Evolutionary conservation across 2,888 invertebrate genomes (phyloP), one percentile per base, ranked within the genome.

Genomic region (Pterostichus madidus): DNA sequence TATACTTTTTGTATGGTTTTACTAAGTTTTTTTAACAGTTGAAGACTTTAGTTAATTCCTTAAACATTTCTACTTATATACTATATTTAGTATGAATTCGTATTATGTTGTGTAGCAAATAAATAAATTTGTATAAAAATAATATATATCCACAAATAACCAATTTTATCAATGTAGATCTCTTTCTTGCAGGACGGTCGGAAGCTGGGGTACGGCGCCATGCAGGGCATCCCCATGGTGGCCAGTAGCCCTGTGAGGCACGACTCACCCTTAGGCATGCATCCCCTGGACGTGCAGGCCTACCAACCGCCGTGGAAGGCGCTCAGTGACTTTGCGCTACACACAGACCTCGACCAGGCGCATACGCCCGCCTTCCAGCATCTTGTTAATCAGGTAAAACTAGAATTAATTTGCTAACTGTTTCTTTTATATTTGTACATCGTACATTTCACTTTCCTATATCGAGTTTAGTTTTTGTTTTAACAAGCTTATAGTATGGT

Each of bases 261-360:
- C 91, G 97, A 97, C 90, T 96, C 96, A 83, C 96, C 96, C 0
- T 92, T 96, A 83, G 95, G 97, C 83, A 94, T 96, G 89, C 96
- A 96, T 88, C 95, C 96, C 49, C 92, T 98, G 83, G 98, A 99
- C 91, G 95, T 96, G 44, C 94, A 95, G 87, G 97, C 98, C 85
- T 99, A 98, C 92, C 98, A 98, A 91, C 98, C 98, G 80, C 98
- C 97, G 53, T 99, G 98, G 99, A 98, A 98, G 91, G 97, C 98
- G 84, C 94, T 98, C 80, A 96, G 96, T 80, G 98, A 98, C 91
- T 98, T 98, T 91, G 98, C 98, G 85, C 93, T 98, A 86, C 98
- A 98, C 90, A 96, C 97, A 6, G 98, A 98, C 90, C 92, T 98
- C 84, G 98, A 98, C 87, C 92, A 94, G 88, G 91, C 97, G 80